phyloP scores from a whole-genome alignment of 2,797 vertebrate species.

The Sciaenops ocellatus region DNA sequence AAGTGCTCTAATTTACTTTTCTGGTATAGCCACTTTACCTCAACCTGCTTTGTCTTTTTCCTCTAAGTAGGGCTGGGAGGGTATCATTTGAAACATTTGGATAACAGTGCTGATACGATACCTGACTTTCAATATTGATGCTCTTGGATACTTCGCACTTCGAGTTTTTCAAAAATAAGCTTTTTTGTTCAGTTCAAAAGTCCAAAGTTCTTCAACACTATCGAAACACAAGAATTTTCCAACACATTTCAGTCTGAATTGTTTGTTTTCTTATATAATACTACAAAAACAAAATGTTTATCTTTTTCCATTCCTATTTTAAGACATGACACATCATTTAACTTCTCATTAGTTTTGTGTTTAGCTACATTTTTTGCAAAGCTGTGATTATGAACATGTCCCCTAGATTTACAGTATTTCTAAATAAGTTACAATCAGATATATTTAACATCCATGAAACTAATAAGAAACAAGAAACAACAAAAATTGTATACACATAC shows the following conservation, averaged over 20 bases:
- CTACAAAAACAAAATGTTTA: no score
- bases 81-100: background rate
- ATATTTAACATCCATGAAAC: background rate
- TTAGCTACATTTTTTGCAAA: no score
- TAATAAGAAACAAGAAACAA: background rate
- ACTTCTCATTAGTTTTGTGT: no score
- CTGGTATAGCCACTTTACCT: conserved; percentile 6
- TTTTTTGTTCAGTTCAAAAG: background rate
- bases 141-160: background rate
- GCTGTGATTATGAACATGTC: no score
- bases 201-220: background rate
- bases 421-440: no score
- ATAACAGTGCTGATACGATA: background rate
- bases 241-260: background rate
- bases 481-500: background rate
- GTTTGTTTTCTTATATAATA: background rate
- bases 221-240: background rate
- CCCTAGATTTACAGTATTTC: no score
- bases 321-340: background rate
- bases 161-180: background rate
- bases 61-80: background rate
- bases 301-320: conserved; percentile 2
- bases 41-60: conserved; percentile 11
- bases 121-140: background rate
- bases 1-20: conserved; percentile 25